Base-by-base conservation (phyloP, 2,888 invertebrate species). In the Argyra leucocephala region DNA sequence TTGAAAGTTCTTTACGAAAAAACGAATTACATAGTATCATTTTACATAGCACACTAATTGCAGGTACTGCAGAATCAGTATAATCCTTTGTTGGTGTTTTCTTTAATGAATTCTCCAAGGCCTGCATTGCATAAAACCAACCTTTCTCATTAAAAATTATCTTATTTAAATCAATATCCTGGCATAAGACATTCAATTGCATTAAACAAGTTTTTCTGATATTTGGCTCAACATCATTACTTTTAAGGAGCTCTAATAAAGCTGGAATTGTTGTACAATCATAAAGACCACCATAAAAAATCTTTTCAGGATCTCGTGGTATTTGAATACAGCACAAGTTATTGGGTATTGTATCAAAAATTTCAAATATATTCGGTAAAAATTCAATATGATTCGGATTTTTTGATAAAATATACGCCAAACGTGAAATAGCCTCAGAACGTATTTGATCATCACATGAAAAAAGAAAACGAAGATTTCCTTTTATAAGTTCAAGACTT, bases 111-210 rank as follows among this genome's bases (percentile, higher is more conserved):
- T 71, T 72, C 12, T 74, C 71, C 22, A 77, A 63, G 0, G 73
- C 70, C 61, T 73, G 69, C 10, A 77, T 63, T 22, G 72, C 69
- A 23, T 70, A 62, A 68, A 72, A 72, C 66, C 70, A 70, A 5
- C 74, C 75, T 22, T 70, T 69, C 10, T 70, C 68, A 58, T 69
- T 69, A 64, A 74, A 73, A 37, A 76, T 67, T 9, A 71, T 67
- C 3, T 67, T 67, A 9, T 72, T 72, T 0, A 74, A 68, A 6
- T 67, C 63, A 67, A 74, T 74, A 63, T 75, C 75, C 23, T 73
- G 73, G 3, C 76, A 73, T 67, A 79, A 67, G 2, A 76, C 72
- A 68, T 76, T 77, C 7, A 77, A 65, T 66, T 79, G 78, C 67
- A 73, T 71, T 3, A 77, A 67, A 0, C 77, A 71, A 0, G 78